phyloP scores from a whole-genome alignment of 2,113 vertebrate species.

The Lanius collurio region DNA sequence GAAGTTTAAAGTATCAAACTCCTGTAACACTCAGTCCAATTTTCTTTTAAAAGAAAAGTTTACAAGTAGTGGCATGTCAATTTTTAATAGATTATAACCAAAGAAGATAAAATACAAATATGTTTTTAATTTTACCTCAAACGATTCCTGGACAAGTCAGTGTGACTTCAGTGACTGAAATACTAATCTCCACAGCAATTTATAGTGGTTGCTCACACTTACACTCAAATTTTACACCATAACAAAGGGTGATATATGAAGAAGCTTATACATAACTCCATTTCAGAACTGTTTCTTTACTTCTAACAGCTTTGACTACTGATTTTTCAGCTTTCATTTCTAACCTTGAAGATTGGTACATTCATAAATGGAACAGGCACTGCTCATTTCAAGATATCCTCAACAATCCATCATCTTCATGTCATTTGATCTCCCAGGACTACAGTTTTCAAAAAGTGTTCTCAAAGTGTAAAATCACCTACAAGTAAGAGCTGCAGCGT shows the following conservation, averaged over 20 bases:
- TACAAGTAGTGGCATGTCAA: neutral
- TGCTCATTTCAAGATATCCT: slow-evolving; percentile 37
- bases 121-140: neutral
- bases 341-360: neutral
- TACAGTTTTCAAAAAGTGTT: neutral
- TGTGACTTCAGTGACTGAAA: neutral
- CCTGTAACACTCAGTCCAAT: neutral
- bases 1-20: slow-evolving; percentile 12
- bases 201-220: neutral
- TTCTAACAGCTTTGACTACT: neutral
- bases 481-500: neutral
- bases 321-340: neutral
- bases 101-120: slow-evolving; percentile 1
- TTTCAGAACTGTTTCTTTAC: neutral
- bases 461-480: neutral
- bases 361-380: slow-evolving; percentile 33
- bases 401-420: slow-evolving; percentile 39
- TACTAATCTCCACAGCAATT: neutral
- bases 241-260: neutral
- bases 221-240: neutral
- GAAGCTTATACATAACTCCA: neutral
- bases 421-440: slow-evolving; percentile 33
- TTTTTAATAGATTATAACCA: neutral
- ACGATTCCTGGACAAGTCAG: neutral
- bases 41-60: neutral